Conservation (phyloP, 2,797 vertebrate genomes). For the Phalloptychus januarius region DNA sequence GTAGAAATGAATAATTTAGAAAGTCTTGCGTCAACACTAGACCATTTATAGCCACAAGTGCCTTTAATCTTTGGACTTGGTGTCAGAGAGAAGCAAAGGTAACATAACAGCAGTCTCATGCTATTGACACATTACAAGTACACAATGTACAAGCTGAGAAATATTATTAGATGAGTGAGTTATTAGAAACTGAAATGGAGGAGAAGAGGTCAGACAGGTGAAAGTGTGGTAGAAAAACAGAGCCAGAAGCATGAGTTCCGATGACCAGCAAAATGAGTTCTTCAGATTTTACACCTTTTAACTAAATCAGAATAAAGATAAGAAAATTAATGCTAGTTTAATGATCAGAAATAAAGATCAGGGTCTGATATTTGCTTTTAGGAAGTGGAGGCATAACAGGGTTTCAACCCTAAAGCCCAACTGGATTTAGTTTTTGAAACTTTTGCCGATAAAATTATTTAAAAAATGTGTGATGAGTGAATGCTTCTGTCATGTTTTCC, state of each 20-base stretch:
- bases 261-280: neutral
- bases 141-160: constrained; percentile 52
- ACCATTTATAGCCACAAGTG: constrained; percentile 61
- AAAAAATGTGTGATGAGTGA: neutral
- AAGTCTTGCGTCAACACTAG: constrained; percentile 30
- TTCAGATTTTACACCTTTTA: neutral
- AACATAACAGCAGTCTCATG: constrained; percentile 23
- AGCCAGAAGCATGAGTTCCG: constrained; percentile 10
- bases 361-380: neutral
- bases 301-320: neutral
- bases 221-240: constrained; percentile 25
- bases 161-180: constrained; percentile 50
- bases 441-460: neutral
- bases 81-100: constrained; percentile 27
- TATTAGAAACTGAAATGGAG: constrained; percentile 38
- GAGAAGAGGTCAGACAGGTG: constrained; percentile 6
- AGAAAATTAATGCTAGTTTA: neutral
- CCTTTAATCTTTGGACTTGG: constrained; percentile 42
- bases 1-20: constrained; percentile 56
- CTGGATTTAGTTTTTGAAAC: neutral
- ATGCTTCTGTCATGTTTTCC: neutral
- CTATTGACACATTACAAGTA: constrained; percentile 31
- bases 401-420: neutral
- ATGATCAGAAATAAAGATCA: neutral
- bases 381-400: neutral